These are phyloP conservation scores for Caenorhabditis inopinata DNA, from an alignment of 1,140 invertebrate genomes.

Conservation along the genomic window DNA sequence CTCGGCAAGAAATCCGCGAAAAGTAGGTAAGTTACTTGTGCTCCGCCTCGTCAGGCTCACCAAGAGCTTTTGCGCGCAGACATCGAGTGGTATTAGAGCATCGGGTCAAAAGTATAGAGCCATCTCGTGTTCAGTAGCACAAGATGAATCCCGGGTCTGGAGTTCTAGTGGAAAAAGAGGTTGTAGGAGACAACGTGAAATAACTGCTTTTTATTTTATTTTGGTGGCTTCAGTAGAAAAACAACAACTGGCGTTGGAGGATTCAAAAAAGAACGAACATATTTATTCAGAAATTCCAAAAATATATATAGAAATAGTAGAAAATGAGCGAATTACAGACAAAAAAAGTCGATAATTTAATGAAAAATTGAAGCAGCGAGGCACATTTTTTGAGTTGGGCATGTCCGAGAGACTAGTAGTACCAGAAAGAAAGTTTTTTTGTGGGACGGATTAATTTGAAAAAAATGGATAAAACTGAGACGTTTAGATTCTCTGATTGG, in stretches of 20 bases:
- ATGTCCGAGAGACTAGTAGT: neutral
- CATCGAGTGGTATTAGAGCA: neutral
- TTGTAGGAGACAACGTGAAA: too few relatives aligned
- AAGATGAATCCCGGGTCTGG: neutral
- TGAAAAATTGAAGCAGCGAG: neutral
- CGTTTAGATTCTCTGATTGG: constrained; percentile 60
- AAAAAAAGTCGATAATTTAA: constrained; percentile 4
- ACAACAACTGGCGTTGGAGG: neutral
- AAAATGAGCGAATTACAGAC: neutral
- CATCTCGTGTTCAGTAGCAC: neutral
- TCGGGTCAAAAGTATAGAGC: constrained; percentile 16
- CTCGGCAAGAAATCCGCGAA: neutral
- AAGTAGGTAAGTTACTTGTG: neutral
- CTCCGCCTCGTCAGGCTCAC: too few relatives aligned
- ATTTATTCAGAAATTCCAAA: neutral
- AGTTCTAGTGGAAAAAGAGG: too few relatives aligned
- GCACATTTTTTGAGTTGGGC: neutral
- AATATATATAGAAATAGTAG: neutral
- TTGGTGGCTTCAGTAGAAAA: neutral
- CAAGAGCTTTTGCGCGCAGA: neutral
- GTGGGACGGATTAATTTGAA: too few relatives aligned
- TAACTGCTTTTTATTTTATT: constrained; percentile 6
- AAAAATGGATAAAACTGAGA: too few relatives aligned
- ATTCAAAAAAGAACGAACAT: neutral
- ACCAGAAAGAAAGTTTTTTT: neutral